phyloP scores from a whole-genome alignment of 1,140 invertebrate genomes.

The Pentalonia nigronervosa region DNA sequence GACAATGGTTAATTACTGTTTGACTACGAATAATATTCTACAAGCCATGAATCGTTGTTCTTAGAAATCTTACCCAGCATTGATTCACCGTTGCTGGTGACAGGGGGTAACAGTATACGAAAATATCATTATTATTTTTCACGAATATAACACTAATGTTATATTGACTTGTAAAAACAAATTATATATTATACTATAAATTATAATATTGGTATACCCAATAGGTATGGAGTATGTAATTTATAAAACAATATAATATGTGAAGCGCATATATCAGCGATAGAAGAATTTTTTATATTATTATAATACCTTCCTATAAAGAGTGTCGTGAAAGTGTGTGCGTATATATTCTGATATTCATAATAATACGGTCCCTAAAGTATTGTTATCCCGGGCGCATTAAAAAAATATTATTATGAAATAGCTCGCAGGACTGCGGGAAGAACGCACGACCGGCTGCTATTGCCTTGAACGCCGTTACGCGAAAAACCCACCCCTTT shows the following conservation, averaged over 20 bases:
- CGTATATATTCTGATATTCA: background rate
- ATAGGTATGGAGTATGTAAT: background rate
- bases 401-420: slow-evolving; percentile 4
- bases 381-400: background rate
- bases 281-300: background rate
- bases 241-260: background rate
- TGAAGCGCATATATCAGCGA: background rate
- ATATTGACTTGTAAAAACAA: background rate
- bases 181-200: background rate
- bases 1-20: background rate
- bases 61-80: background rate
- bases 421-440: background rate
- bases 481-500: slow-evolving; percentile 16
- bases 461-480: slow-evolving; percentile 50
- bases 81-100: background rate
- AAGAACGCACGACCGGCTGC: slow-evolving; percentile 22
- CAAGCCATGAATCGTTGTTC: background rate
- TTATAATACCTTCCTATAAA: background rate
- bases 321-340: background rate
- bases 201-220: background rate
- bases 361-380: background rate
- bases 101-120: background rate
- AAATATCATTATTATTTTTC: background rate
- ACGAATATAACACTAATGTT: background rate
- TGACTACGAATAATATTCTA: background rate